Conservation (phyloP, 2,888 invertebrate species). For the Chymomyza caudatula region DNA sequence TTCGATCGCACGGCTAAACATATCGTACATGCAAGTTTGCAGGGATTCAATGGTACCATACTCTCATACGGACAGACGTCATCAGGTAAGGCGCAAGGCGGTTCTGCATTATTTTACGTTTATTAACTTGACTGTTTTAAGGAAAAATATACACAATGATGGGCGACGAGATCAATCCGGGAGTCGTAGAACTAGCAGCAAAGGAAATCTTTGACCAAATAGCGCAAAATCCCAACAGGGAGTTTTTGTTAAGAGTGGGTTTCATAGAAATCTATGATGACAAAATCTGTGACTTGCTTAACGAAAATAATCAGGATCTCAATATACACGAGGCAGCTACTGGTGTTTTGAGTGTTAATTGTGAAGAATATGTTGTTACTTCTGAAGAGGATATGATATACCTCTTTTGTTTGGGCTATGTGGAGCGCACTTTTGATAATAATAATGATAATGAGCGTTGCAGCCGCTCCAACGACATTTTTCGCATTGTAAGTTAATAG, state of each 20-base stretch:
- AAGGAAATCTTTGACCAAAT: slow-evolving; percentile 85
- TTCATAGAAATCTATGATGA: slow-evolving; percentile 95
- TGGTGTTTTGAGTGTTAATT: slow-evolving; percentile 82
- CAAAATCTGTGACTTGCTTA: slow-evolving; percentile 86
- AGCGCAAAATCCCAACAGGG: slow-evolving; percentile 81
- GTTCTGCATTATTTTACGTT: too few species aligned
- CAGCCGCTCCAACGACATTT: slow-evolving; percentile 93
- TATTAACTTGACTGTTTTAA: too few species aligned
- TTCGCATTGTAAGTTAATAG: slow-evolving; percentile 85
- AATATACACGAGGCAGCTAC: slow-evolving; percentile 83
- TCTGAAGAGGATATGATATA: slow-evolving; percentile 82
- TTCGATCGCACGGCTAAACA: slow-evolving; percentile 85
- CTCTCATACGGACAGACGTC: slow-evolving; percentile 96
- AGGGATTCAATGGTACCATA: slow-evolving; percentile 91
- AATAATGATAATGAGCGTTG: slow-evolving; percentile 94
- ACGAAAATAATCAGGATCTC: slow-evolving; percentile 81
- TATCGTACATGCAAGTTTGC: slow-evolving; percentile 84
- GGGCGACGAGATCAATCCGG: slow-evolving; percentile 84
- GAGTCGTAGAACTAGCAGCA: slow-evolving; percentile 87
- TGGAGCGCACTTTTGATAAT: slow-evolving; percentile 85
- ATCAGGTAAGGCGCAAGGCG: slow-evolving; percentile 80
- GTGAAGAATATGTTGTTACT: slow-evolving; percentile 83
- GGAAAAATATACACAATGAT: slow-evolving; percentile 90
- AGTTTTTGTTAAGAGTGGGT: slow-evolving; percentile 88
- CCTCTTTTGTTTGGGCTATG: slow-evolving; percentile 82